phyloP scores from a whole-genome alignment of 2,888 invertebrate species.

The Melikaiella ostensackeni region DNA sequence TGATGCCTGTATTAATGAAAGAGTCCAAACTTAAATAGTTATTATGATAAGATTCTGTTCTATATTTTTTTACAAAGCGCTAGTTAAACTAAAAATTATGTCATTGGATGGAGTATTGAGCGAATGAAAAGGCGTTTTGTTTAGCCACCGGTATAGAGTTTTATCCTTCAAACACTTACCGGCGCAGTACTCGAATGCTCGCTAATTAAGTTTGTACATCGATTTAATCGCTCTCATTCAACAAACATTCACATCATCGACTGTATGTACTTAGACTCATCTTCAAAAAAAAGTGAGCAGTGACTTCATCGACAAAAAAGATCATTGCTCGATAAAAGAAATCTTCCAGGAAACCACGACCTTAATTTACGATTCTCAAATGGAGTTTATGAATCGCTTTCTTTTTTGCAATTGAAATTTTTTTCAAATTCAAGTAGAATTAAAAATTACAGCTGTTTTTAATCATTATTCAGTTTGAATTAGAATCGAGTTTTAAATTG shows the following conservation, averaged over 20 bases:
- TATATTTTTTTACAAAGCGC: background rate
- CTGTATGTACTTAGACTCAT: background rate
- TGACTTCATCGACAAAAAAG: slow-evolving; percentile 3
- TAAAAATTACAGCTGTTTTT: background rate
- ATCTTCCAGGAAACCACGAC: background rate
- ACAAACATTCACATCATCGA: slow-evolving; percentile 5
- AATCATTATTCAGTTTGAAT: no score
- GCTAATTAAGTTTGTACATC: slow-evolving; percentile 43
- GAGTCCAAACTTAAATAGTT: no score
- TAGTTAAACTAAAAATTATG: background rate
- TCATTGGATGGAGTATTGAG: background rate
- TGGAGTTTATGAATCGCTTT: background rate
- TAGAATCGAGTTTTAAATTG: no score
- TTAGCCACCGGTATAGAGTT: background rate
- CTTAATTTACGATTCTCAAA: background rate
- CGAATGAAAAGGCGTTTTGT: background rate
- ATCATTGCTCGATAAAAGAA: background rate
- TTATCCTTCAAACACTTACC: slow-evolving; percentile 39
- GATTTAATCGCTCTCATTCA: slow-evolving; percentile 10
- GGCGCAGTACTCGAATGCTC: slow-evolving; percentile 12
- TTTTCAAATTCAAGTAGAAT: background rate
- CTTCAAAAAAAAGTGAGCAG: slow-evolving; percentile 1
- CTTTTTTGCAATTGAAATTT: background rate
- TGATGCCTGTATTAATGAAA: no score
- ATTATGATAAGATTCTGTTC: background rate